These are phyloP conservation scores for Luidia sarsii DNA, from an alignment of 53 echinoderm and acorn worm species.

Conservation along the genomic window DNA sequence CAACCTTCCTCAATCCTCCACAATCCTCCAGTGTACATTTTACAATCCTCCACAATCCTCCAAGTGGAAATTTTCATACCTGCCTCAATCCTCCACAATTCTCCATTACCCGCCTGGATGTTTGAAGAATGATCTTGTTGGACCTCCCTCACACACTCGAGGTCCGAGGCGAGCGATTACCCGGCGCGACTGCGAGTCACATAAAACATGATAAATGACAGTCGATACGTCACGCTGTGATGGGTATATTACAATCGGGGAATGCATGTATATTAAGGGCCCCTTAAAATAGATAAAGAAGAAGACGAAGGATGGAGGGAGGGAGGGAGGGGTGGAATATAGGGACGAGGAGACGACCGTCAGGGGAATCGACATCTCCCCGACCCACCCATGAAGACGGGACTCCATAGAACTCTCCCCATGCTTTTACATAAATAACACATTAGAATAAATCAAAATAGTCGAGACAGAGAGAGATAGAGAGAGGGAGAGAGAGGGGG, in stretches of 20 bases:
- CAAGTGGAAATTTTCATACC: too few relatives aligned
- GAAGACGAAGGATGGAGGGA: neutral
- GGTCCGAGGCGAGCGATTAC: conserved; percentile 25
- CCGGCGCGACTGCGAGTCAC: neutral
- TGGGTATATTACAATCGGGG: conserved; percentile 34
- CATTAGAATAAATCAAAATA: conserved; percentile 24
- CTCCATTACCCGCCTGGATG: too few relatives aligned
- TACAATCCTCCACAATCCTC: too few relatives aligned
- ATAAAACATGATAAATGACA: conserved; percentile 25
- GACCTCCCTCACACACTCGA: too few relatives aligned
- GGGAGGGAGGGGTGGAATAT: neutral
- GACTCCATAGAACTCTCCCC: neutral
- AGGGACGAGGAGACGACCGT: neutral
- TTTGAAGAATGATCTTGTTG: too few relatives aligned
- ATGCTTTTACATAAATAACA: conserved; percentile 19
- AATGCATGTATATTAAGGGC: conserved; percentile 39
- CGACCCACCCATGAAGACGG: neutral
- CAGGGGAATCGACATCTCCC: neutral
- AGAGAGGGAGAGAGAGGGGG: too few relatives aligned
- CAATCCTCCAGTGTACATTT: too few relatives aligned
- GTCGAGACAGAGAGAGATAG: too few relatives aligned
- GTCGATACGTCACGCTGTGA: conserved; percentile 27
- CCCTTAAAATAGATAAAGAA: neutral
- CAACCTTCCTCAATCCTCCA: too few relatives aligned
- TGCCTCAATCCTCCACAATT: too few relatives aligned